Conservation (phyloP, 1,140 invertebrate genomes). For the Choristoneura fumiferana region DNA sequence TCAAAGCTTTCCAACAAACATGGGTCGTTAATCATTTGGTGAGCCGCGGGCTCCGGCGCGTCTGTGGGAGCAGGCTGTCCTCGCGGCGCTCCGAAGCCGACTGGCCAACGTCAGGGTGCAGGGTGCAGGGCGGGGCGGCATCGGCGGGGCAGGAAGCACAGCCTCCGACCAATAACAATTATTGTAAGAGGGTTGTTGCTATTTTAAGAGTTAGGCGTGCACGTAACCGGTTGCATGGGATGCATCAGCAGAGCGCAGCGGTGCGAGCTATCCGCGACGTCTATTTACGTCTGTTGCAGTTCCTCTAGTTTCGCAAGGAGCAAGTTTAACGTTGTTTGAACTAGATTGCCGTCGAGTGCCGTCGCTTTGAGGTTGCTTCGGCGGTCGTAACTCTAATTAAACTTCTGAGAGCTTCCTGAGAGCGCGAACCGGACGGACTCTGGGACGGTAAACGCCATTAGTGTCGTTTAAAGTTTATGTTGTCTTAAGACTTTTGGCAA, state of each 20-base stretch:
- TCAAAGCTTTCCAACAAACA: no score
- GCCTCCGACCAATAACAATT: slow-evolving; percentile 68
- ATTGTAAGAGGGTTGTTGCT: slow-evolving; percentile 69
- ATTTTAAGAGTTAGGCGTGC: slow-evolving; percentile 58
- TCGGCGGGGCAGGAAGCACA: slow-evolving; percentile 48
- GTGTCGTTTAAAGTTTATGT: no score
- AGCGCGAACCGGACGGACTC: no score
- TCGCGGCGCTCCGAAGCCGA: slow-evolving; percentile 24
- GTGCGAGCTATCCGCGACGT: slow-evolving; percentile 28
- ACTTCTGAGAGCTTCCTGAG: slow-evolving; percentile 24
- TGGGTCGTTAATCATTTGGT: no score
- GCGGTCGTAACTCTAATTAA: slow-evolving; percentile 28
- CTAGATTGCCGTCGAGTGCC: slow-evolving; percentile 23
- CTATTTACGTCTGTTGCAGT: slow-evolving; percentile 42
- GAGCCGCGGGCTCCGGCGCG: slow-evolving; percentile 14
- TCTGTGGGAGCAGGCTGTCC: slow-evolving; percentile 21
- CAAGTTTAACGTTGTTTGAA: slow-evolving; percentile 31
- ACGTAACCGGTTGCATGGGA: slow-evolving; percentile 46
- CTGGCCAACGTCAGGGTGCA: no score
- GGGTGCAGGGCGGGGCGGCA: slow-evolving; percentile 35
- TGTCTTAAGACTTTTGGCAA: no score
- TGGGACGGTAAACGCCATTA: no score
- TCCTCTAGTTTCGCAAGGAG: slow-evolving; percentile 38
- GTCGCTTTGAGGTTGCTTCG: slow-evolving; percentile 22
- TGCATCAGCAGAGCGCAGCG: slow-evolving; percentile 22